Percentiles rank a stretch among this genome's conserved stretches.
These are phyloP conservation scores for Malaclemys terrapin DNA, from an alignment of 2,113 vertebrate genomes.

Conservation along the genomic window DNA sequence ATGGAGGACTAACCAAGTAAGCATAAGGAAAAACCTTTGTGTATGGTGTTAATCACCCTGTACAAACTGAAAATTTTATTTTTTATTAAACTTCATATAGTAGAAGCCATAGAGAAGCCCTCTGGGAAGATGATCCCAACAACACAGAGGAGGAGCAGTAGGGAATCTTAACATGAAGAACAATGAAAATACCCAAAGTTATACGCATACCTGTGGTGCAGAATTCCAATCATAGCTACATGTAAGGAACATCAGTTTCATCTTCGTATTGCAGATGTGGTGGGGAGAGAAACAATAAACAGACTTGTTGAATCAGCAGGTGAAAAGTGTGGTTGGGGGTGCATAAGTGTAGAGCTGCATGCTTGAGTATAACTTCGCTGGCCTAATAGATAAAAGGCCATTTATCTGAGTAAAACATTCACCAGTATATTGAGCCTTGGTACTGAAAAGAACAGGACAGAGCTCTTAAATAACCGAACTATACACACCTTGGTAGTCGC, in stretches of 20 bases:
- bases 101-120: neutral
- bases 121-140: neutral
- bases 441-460: neutral
- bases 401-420: neutral
- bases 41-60: neutral
- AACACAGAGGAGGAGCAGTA: neutral
- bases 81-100: neutral
- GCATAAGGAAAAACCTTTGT: neutral
- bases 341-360: neutral
- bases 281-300: neutral
- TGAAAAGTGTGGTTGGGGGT: neutral
- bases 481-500: neutral
- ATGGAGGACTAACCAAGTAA: neutral
- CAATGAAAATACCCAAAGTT: neutral
- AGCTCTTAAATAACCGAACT: neutral
- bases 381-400: neutral
- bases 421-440: accelerated
- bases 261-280: neutral
- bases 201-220: neutral
- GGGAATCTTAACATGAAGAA: neutral
- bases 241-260: neutral
- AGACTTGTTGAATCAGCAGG: neutral
- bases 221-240: neutral
- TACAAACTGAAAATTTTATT: neutral
- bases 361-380: neutral